Evolutionary conservation across 2,113 vertebrate genomes (phyloP).

Genomic region (Dromiciops gliroides): DNA sequence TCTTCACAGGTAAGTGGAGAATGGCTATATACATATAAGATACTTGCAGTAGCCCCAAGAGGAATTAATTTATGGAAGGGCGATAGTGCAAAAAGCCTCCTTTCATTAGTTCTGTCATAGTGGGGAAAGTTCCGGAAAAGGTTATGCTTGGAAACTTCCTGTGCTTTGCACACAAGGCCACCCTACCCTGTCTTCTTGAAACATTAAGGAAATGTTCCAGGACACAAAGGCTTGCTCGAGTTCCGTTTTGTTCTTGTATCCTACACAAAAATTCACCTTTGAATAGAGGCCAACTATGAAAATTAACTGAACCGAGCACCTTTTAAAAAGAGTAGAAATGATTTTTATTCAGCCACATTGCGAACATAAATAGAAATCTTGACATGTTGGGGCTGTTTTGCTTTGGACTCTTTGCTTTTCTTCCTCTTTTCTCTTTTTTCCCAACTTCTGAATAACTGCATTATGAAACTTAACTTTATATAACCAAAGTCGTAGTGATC

Average conservation of each 20-base stretch:
- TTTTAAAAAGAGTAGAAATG: slow-evolving; percentile 62
- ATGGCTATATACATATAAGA: slow-evolving; percentile 44
- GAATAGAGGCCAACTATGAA: slow-evolving; percentile 51
- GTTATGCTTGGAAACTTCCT: slow-evolving; percentile 42
- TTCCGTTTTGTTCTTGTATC: not conserved
- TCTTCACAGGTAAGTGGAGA: slow-evolving; percentile 87
- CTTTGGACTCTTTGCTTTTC: too few relatives aligned
- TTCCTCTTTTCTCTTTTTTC: not conserved
- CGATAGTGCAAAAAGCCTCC: slow-evolving; percentile 47
- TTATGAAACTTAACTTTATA: not conserved
- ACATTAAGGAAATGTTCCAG: slow-evolving; percentile 47
- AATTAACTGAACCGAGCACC: slow-evolving; percentile 59
- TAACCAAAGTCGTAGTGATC: not conserved
- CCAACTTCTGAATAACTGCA: not conserved
- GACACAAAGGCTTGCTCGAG: slow-evolving; percentile 51
- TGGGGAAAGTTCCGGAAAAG: slow-evolving; percentile 25
- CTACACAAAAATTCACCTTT: slow-evolving; percentile 40
- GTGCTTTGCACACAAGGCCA: slow-evolving; percentile 33
- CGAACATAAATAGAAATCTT: not conserved
- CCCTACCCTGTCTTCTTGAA: slow-evolving; percentile 46
- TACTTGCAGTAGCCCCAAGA: slow-evolving; percentile 27
- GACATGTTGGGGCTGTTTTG: not conserved
- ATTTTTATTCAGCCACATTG: not conserved
- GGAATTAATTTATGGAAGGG: slow-evolving; percentile 53
- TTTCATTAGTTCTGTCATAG: slow-evolving; percentile 57